These are phyloP conservation scores for Microcebus jonahi DNA, from an alignment of 2,113 vertebrate species.

Conservation along the genomic window DNA sequence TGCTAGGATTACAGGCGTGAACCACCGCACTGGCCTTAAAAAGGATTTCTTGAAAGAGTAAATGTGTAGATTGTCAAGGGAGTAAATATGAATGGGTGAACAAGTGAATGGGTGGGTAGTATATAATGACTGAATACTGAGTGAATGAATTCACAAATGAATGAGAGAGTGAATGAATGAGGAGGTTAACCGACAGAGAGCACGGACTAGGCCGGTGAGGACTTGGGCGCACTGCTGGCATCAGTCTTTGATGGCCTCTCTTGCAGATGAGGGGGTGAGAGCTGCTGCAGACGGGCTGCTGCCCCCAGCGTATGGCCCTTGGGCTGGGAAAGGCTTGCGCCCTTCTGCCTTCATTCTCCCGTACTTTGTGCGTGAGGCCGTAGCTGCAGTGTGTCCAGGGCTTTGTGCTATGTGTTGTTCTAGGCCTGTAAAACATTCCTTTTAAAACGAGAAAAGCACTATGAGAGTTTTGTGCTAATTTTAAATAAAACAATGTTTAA, in stretches of 20 bases:
- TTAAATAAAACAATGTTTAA: constrained; percentile 51
- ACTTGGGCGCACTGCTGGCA: fast-evolving
- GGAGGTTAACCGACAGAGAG: fast-evolving
- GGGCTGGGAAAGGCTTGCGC: background rate
- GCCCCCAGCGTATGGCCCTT: background rate
- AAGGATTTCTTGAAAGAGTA: background rate
- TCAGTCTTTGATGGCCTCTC: background rate
- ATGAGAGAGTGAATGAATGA: no score
- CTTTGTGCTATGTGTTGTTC: background rate
- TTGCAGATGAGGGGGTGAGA: background rate
- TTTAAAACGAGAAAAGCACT: background rate
- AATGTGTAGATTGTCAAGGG: background rate
- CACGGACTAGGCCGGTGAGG: background rate
- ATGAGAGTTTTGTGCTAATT: constrained; percentile 72
- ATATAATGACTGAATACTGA: background rate
- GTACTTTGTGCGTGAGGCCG: background rate
- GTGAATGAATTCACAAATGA: background rate
- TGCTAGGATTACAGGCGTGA: background rate
- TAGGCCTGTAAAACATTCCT: background rate
- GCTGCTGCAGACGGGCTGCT: background rate
- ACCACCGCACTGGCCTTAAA: background rate
- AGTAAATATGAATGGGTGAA: background rate
- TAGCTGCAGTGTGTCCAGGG: fast-evolving
- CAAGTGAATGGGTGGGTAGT: background rate
- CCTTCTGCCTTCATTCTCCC: background rate